Evolutionary conservation across 2,888 invertebrate genomes (phyloP).

Genomic region (Drosophila kuntzei): DNA sequence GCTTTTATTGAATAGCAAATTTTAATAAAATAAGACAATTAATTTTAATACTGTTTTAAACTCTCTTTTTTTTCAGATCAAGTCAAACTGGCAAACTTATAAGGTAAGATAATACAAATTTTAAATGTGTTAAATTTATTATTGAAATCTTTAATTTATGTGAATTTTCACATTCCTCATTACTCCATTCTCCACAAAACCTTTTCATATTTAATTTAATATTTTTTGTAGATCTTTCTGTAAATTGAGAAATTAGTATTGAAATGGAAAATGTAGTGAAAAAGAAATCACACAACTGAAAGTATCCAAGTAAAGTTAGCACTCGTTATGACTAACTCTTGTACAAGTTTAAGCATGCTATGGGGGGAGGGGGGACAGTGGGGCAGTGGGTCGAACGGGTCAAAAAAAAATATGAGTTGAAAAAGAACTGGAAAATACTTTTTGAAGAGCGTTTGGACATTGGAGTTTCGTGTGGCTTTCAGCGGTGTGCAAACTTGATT

Average conservation of each 20-base stretch:
- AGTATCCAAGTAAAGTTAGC: conserved; percentile 27
- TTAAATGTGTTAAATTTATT: too few species aligned
- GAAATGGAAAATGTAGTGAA: conserved; percentile 16
- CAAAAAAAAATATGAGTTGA: conserved; percentile 54
- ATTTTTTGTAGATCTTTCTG: conserved; percentile 2
- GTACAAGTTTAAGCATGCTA: conserved; percentile 30
- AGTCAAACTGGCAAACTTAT: too few species aligned
- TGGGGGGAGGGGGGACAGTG: background rate
- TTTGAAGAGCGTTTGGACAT: conserved; percentile 66
- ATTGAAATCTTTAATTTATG: too few species aligned
- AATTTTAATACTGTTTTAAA: too few species aligned
- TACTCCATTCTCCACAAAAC: too few species aligned
- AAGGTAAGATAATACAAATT: too few species aligned
- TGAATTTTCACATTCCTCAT: too few species aligned
- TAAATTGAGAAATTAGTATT: conserved; percentile 28
- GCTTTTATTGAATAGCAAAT: too few species aligned
- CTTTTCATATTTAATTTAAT: conserved; percentile 10
- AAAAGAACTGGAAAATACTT: conserved; percentile 58
- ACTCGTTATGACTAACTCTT: conserved; percentile 41
- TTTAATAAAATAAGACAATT: too few species aligned
- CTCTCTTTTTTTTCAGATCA: too few species aligned
- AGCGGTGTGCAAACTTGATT: conserved; percentile 72
- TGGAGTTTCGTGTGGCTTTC: conserved; percentile 72
- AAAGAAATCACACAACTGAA: conserved; percentile 13
- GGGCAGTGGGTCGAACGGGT: background rate